phyloP scores from a whole-genome alignment of 2,113 vertebrate species.

The Pachycephala philippinensis region DNA sequence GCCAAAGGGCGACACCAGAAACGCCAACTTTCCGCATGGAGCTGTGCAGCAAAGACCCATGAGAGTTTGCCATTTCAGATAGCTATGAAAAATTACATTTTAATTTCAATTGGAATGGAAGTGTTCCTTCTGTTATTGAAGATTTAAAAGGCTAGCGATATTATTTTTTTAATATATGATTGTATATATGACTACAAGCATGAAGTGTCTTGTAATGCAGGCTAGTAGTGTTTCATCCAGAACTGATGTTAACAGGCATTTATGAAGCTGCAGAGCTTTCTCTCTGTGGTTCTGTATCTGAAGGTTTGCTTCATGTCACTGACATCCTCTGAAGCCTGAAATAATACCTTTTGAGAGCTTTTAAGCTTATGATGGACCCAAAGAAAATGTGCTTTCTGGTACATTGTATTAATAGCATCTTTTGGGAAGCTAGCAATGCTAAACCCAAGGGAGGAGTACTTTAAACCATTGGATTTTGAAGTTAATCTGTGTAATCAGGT shows the following conservation, averaged over 20 bases:
- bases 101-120: not conserved
- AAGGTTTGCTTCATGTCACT: not conserved
- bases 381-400: not conserved
- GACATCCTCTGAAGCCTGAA: not conserved
- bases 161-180: not conserved
- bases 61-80: not conserved
- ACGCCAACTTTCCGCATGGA: rapidly evolving
- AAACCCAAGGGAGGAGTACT: not conserved
- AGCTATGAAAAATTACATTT: not conserved
- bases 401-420: not conserved
- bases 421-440: not conserved
- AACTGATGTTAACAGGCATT: not conserved
- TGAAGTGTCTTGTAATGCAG: not conserved
- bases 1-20: not conserved
- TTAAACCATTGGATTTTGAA: not conserved
- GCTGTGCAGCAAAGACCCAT: not conserved
- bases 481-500: not conserved
- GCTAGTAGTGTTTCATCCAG: not conserved
- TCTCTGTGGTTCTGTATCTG: not conserved
- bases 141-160: not conserved
- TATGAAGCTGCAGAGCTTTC: not conserved
- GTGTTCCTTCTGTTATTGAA: not conserved
- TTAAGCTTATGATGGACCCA: not conserved
- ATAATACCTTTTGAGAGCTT: not conserved
- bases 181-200: not conserved